These are phyloP conservation scores for Lasioglossum malachurum DNA, from an alignment of 2,888 invertebrate genomes.

Conservation along the genomic window DNA sequence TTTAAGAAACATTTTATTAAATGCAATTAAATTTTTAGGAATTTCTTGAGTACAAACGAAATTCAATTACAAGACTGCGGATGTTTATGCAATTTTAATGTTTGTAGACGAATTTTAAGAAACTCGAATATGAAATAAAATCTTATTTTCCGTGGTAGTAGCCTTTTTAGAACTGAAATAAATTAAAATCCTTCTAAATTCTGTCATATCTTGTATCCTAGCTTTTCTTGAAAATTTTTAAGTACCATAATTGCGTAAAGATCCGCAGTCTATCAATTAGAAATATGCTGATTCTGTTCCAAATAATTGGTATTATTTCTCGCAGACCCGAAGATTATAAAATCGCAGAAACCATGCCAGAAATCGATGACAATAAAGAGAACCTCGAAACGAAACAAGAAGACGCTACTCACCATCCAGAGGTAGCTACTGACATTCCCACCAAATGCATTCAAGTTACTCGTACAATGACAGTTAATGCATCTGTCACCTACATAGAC, in stretches of 20 bases:
- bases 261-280: background rate
- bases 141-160: no score
- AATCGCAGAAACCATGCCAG: slow-evolving; percentile 90
- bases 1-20: background rate
- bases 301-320: slow-evolving; percentile 23
- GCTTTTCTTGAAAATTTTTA: no score
- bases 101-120: no score
- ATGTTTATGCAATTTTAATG: no score
- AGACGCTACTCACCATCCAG: slow-evolving; percentile 85
- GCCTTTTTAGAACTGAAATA: no score
- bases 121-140: no score
- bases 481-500: slow-evolving; percentile 97
- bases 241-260: no score
- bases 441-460: slow-evolving; percentile 94
- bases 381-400: slow-evolving; percentile 89
- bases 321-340: slow-evolving; percentile 94
- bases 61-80: no score
- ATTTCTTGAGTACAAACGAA: no score
- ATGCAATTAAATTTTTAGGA: background rate
- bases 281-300: background rate
- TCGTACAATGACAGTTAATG: slow-evolving; percentile 92
- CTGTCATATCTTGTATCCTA: no score
- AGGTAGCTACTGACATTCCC: slow-evolving; percentile 90
- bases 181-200: no score
- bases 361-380: slow-evolving; percentile 90